Base-by-base conservation (phyloP, 1,140 invertebrate species). In the Heliconius nattereri region DNA sequence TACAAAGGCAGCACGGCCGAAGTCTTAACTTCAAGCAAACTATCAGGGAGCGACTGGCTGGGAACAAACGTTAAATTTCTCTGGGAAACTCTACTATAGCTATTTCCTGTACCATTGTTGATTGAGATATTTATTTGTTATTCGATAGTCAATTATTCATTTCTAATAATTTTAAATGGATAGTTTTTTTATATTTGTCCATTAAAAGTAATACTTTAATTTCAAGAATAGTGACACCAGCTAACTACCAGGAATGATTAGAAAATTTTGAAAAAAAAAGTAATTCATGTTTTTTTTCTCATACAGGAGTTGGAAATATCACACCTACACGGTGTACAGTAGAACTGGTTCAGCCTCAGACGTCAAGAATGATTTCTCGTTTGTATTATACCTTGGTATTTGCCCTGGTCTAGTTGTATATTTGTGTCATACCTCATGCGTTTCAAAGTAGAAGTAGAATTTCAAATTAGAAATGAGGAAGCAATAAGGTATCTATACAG, bases 41-140 rank as follows among this genome's bases (percentile, higher is more conserved):
- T 81, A 73, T 78, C 72, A 66, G 66, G 60, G 66, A 77, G 23
- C 74, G 71, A 81, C 80, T 78, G 76, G 80, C 49, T 70, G 75
- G 73, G 80, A 81, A 78, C 80, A 80, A 80, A 80, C 79, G 79
- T 76, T 81, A 78, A 81, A 81, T 81, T 81, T 81, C 80, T 73
- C 73, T 75, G 35, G 49, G 76, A 75, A 81, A 78, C 76, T 81
- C 75, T 19, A 37, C 76, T 66, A 57, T 37, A 37, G 76, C 76
- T 75, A 78, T 80, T 80, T 80, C 79, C 75, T 80, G 71, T 70
- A 60, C 79, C 40, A 57, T 80, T 76, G 45, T 71, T 77, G 71
- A 80, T 80, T 80, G 73, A 75, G 72, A 72, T 79, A 71, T 75
- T 78, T 66, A 26, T 60, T 57, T 72, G n/a, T 45, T 45, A 32